A percentile compares a stretch with the other conserved stretches of the same genome.
Evolutionary conservation across 1,140 invertebrate genomes (phyloP).

Genomic region (Oscheius sp.): DNA sequence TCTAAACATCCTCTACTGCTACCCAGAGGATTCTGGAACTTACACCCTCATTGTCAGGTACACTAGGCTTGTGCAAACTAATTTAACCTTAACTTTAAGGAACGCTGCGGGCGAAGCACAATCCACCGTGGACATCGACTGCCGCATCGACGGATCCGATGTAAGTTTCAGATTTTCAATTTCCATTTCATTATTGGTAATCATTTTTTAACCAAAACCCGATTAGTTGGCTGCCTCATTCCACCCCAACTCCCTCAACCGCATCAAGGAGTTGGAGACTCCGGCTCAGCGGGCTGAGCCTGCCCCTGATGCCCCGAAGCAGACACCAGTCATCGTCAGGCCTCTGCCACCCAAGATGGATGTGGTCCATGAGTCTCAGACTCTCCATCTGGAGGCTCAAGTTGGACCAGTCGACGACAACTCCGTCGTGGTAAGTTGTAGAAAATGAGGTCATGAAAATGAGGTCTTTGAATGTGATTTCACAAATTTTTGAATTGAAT

Average conservation of each 20-base stretch:
- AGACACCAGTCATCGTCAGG: slow-evolving; percentile 48
- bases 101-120: slow-evolving; percentile 64
- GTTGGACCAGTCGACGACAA: slow-evolving; percentile 54
- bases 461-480: too few relatives aligned
- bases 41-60: slow-evolving; percentile 63
- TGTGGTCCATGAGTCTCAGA: slow-evolving; percentile 51
- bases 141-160: slow-evolving; percentile 44
- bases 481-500: too few relatives aligned
- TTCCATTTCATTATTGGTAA: neutral
- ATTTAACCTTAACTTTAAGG: slow-evolving; percentile 24
- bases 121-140: slow-evolving; percentile 50
- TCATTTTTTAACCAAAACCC: neutral
- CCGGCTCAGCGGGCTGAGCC: slow-evolving; percentile 50
- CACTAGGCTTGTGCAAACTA: neutral
- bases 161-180: slow-evolving; percentile 24
- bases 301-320: slow-evolving; percentile 50
- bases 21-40: slow-evolving; percentile 76
- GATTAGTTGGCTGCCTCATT: slow-evolving; percentile 54
- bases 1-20: slow-evolving; percentile 86
- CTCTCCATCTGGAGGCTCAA: slow-evolving; percentile 59
- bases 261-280: slow-evolving; percentile 55
- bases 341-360: slow-evolving; percentile 46
- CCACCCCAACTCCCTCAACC: slow-evolving; percentile 50
- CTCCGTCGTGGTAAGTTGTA: slow-evolving; percentile 23
- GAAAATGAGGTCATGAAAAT: neutral